These are phyloP conservation scores for Plagodis pulveraria DNA, from an alignment of 2,888 invertebrate species.

Conservation along the genomic window DNA sequence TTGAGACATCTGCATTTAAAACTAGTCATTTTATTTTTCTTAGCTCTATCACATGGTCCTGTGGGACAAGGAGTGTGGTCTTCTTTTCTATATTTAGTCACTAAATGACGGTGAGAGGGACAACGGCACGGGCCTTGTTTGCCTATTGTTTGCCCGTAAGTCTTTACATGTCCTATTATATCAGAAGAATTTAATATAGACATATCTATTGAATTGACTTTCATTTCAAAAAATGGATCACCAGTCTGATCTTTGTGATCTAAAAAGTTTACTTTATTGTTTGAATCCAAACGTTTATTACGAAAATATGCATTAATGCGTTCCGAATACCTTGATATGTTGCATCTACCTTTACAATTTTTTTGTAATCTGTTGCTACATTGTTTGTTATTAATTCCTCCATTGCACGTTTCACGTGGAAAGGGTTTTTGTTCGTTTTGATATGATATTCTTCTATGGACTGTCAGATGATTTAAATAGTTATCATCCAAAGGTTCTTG, in stretches of 20 bases:
- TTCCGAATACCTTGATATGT: too few relatives aligned
- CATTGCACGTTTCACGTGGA: too few relatives aligned
- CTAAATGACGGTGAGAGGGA: slow-evolving; percentile 24
- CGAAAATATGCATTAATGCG: too few relatives aligned
- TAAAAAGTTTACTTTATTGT: not conserved
- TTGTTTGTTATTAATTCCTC: too few relatives aligned
- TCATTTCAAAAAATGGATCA: slow-evolving; percentile 44
- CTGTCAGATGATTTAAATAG: too few relatives aligned
- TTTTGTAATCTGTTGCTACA: too few relatives aligned
- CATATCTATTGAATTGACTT: slow-evolving; percentile 44
- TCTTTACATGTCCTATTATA: slow-evolving; percentile 41
- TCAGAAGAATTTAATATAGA: slow-evolving; percentile 43
- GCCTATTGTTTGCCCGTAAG: slow-evolving; percentile 38
- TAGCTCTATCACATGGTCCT: slow-evolving; percentile 16
- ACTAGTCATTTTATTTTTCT: slow-evolving; percentile 10
- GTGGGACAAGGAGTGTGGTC: not conserved
- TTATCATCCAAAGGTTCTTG: not conserved
- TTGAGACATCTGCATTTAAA: slow-evolving; percentile 2
- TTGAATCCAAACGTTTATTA: too few relatives aligned
- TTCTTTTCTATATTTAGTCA: not conserved
- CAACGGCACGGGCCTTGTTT: slow-evolving; percentile 40
- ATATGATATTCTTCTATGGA: too few relatives aligned
- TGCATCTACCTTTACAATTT: too few relatives aligned
- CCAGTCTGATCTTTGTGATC: slow-evolving; percentile 30
- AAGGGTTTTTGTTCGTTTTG: too few relatives aligned